Conservation (phyloP, 1,140 invertebrate species). For the Hypothenemus hampei region DNA sequence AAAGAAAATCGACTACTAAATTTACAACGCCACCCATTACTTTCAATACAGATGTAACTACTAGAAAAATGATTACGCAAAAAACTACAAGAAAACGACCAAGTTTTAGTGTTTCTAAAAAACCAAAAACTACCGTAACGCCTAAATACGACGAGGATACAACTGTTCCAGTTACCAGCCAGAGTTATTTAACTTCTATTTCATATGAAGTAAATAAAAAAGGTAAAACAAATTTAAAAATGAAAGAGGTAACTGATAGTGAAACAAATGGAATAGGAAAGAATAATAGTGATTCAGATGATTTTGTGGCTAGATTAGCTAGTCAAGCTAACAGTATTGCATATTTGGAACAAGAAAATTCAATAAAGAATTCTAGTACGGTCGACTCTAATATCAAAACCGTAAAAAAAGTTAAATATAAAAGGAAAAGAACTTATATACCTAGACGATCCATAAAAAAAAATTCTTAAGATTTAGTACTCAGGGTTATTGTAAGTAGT, state of each 20-base stretch:
- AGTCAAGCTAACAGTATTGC: conserved; percentile 40
- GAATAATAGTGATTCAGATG: background rate
- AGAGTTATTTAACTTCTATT: conserved; percentile 45
- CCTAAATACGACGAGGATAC: background rate
- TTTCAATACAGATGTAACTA: conserved; percentile 10
- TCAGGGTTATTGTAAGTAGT: too few relatives aligned
- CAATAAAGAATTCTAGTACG: conserved; percentile 2
- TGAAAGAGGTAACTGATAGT: too few relatives aligned
- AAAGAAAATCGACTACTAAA: background rate
- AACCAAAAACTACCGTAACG: conserved; percentile 1
- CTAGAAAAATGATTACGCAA: background rate
- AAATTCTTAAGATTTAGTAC: too few relatives aligned
- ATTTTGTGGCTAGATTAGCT: conserved; percentile 35
- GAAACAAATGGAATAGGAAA: too few relatives aligned
- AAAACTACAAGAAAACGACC: background rate
- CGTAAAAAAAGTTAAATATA: conserved; percentile 28
- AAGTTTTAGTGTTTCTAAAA: background rate
- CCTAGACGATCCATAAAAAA: too few relatives aligned
- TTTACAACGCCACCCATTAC: too few relatives aligned
- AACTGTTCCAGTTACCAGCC: conserved; percentile 36
- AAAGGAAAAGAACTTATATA: conserved; percentile 25
- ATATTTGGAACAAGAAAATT: conserved; percentile 22
- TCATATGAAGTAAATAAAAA: conserved; percentile 44
- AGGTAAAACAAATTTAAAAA: too few relatives aligned
- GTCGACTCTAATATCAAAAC: conserved; percentile 20